Evolutionary conservation across 2,888 invertebrate species (phyloP).

Genomic region (Hypomecis punctinalis): DNA sequence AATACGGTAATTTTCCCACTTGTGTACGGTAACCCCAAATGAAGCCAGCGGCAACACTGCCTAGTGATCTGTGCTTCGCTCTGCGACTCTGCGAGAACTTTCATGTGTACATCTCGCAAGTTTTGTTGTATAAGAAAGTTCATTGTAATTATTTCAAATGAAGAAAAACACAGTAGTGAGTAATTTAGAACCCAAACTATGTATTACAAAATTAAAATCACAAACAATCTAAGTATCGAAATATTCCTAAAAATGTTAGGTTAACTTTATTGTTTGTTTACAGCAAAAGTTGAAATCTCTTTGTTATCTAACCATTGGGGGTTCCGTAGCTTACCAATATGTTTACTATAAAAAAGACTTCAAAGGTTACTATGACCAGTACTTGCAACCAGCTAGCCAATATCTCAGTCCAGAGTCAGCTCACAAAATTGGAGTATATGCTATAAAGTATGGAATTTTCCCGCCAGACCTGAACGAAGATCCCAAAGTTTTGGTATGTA

Average conservation of each 20-base stretch:
- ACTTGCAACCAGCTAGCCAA: slow-evolving; percentile 89
- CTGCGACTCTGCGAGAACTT: too few relatives aligned
- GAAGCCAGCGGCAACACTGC: too few relatives aligned
- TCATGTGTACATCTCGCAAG: too few relatives aligned
- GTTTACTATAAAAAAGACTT: slow-evolving; percentile 90
- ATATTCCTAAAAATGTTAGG: too few relatives aligned
- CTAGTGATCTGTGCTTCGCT: too few relatives aligned
- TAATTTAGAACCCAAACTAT: neutral
- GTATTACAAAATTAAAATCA: too few relatives aligned
- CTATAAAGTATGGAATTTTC: slow-evolving; percentile 91
- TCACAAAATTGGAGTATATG: slow-evolving; percentile 91
- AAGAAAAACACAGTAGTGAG: slow-evolving; percentile 24
- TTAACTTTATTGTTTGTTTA: slow-evolving; percentile 46
- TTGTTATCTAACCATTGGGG: slow-evolving; percentile 87
- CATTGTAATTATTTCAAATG: slow-evolving; percentile 5
- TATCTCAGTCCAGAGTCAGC: slow-evolving; percentile 92
- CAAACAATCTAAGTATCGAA: neutral
- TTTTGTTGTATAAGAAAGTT: too few relatives aligned
- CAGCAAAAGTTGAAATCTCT: slow-evolving; percentile 89
- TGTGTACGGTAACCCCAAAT: too few relatives aligned
- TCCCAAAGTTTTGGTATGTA: slow-evolving; percentile 86
- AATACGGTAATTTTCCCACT: too few relatives aligned
- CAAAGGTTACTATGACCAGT: slow-evolving; percentile 90
- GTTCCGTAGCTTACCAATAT: slow-evolving; percentile 87
- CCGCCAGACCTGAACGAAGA: slow-evolving; percentile 86